A percentile compares a stretch with the other conserved stretches of the same genome.
Evolutionary conservation across 2,888 invertebrate species (phyloP).

Genomic region (Pardosa pseudoannulata): DNA sequence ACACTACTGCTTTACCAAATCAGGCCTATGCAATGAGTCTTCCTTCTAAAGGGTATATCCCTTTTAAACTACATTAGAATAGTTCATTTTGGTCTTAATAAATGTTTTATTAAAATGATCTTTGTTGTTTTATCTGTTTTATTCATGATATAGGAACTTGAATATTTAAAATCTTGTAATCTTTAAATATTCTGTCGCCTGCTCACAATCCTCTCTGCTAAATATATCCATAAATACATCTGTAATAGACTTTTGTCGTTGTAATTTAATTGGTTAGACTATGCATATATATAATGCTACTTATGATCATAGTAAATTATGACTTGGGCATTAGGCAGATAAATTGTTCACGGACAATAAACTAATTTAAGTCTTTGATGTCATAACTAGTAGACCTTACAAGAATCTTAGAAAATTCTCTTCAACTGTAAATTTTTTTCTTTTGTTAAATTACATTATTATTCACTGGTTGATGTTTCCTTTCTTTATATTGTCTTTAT

Average conservation of each 20-base stretch:
- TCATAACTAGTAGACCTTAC: background rate
- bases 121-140: slow-evolving; percentile 53
- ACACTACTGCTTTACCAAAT: slow-evolving; percentile 53
- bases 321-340: slow-evolving; percentile 13
- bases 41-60: slow-evolving; percentile 57
- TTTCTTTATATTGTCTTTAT: background rate
- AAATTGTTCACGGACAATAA: background rate
- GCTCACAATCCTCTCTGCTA: slow-evolving; percentile 39
- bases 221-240: slow-evolving; percentile 35
- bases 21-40: slow-evolving; percentile 68
- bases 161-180: slow-evolving; percentile 23
- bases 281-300: background rate
- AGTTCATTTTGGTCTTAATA: slow-evolving; percentile 50
- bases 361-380: background rate
- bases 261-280: slow-evolving; percentile 16
- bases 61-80: slow-evolving; percentile 51
- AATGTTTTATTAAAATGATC: slow-evolving; percentile 54
- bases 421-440: background rate
- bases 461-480: background rate
- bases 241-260: slow-evolving; percentile 34
- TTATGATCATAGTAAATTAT: slow-evolving; percentile 15
- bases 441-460: background rate
- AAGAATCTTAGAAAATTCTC: slow-evolving; percentile 14
- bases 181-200: slow-evolving; percentile 39
- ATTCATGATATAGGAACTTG: slow-evolving; percentile 34